phyloP scores from a whole-genome alignment of 2,113 vertebrate genomes.

The Myotis yumanensis region DNA sequence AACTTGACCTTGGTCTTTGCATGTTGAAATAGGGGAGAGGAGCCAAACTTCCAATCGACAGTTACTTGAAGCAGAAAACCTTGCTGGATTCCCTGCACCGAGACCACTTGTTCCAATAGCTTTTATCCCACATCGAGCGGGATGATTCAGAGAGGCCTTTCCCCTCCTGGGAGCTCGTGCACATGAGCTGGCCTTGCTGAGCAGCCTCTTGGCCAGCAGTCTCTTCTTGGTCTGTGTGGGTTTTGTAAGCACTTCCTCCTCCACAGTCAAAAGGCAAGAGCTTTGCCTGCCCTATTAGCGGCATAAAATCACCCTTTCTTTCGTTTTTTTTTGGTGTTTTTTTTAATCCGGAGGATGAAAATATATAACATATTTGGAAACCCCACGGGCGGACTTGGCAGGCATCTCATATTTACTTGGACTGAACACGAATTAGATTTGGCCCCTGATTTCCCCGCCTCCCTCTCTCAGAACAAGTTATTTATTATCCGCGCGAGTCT shows the following conservation, averaged over 20 bases:
- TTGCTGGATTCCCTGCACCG: background rate
- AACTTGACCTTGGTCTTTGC: background rate
- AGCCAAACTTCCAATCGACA: background rate
- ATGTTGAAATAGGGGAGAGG: background rate
- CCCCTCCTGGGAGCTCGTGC: background rate
- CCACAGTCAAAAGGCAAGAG: background rate
- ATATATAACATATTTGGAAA: conserved; percentile 65
- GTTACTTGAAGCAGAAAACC: background rate
- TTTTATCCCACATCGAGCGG: background rate
- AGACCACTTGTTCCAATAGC: background rate
- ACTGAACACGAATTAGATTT: conserved; percentile 66
- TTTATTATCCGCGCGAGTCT: conserved; percentile 65
- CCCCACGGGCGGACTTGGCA: conserved; percentile 57
- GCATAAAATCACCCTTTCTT: conserved; percentile 51
- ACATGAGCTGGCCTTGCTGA: background rate
- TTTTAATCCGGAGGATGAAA: conserved; percentile 67
- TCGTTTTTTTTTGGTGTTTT: conserved; percentile 24
- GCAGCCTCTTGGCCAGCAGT: background rate
- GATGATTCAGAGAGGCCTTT: background rate
- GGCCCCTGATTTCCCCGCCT: conserved; percentile 62
- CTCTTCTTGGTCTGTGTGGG: background rate
- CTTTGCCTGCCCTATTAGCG: conserved; percentile 39
- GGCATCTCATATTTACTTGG: conserved; percentile 65
- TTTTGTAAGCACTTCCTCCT: background rate
- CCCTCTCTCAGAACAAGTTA: conserved; percentile 60